Conservation (phyloP, 2,888 invertebrate genomes). For the Diogma glabrata region DNA sequence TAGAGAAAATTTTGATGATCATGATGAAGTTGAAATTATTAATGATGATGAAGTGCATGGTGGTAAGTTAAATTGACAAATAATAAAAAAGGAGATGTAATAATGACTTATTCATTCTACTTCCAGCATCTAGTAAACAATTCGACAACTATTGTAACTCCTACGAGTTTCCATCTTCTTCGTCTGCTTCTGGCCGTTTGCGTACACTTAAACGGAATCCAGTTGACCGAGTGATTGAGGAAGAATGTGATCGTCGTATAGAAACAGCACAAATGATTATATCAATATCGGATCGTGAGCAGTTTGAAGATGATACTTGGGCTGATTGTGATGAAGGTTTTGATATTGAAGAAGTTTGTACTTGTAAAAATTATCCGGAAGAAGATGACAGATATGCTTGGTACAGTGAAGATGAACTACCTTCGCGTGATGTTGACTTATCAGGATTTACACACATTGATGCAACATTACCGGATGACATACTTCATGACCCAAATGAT, state of each 20-base stretch:
- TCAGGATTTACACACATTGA: constrained; percentile 28
- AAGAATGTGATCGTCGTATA: constrained; percentile 2
- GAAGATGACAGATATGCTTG: constrained; percentile 6
- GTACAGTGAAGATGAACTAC: constrained; percentile 19
- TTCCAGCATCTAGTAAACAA: too few species aligned
- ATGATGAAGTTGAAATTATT: constrained; percentile 4
- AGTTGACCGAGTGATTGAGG: not conserved
- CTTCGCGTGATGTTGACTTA: constrained; percentile 27
- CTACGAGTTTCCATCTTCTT: constrained; percentile 3
- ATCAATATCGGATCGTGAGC: constrained; percentile 17
- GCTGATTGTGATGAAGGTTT: constrained; percentile 35
- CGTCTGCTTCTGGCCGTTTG: constrained; percentile 7
- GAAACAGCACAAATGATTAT: constrained; percentile 12
- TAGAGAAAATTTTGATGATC: not conserved
- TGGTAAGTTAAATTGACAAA: too few species aligned
- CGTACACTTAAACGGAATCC: not conserved
- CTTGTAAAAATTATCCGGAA: constrained; percentile 28
- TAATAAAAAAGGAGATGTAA: too few species aligned
- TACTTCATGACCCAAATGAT: constrained; percentile 19
- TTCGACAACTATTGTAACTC: too few species aligned
- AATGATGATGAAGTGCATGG: constrained; percentile 3
- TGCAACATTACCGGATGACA: constrained; percentile 27
- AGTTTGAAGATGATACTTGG: constrained; percentile 30
- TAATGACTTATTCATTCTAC: too few species aligned
- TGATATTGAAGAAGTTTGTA: constrained; percentile 34